Percentiles rank a stretch among this genome's conserved stretches.
These are phyloP conservation scores for Drosophila pegasa DNA, from an alignment of 2,888 invertebrate species.

Conservation along the genomic window DNA sequence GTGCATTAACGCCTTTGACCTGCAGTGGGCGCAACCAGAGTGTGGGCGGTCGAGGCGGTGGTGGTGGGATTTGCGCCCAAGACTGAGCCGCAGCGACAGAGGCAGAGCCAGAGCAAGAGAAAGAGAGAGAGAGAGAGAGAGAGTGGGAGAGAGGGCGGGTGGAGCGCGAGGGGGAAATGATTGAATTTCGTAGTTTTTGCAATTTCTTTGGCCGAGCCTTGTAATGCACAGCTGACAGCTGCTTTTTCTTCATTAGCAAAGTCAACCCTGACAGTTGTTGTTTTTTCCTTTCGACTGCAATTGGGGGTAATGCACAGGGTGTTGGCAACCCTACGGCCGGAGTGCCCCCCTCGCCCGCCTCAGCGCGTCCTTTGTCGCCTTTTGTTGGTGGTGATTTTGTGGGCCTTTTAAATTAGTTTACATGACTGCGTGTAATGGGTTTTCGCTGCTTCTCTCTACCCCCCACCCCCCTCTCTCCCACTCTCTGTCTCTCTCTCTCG, in stretches of 20 bases:
- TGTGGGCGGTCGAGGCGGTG: conserved; percentile 11
- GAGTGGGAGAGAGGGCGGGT: not conserved
- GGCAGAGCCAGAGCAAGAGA: too few species aligned
- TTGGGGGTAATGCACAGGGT: not conserved
- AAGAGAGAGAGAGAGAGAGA: not conserved
- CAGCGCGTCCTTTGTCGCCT: conserved; percentile 55
- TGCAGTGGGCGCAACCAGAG: conserved; percentile 50
- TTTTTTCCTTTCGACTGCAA: not conserved
- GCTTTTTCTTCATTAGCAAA: conserved; percentile 80
- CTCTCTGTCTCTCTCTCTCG: not conserved
- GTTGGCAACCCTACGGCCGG: conserved; percentile 16
- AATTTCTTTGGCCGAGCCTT: conserved; percentile 68
- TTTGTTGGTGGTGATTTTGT: conserved; percentile 78
- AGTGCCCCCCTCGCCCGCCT: conserved; percentile 27
- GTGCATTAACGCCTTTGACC: conserved; percentile 81
- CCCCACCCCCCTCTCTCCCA: too few species aligned
- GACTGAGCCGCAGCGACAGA: not conserved
- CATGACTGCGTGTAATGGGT: conserved; percentile 78
- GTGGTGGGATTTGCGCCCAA: conserved; percentile 28
- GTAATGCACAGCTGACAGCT: conserved; percentile 81
- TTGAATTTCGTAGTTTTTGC: conserved; percentile 79
- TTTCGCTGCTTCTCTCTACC: conserved; percentile 27
- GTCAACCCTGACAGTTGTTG: conserved; percentile 69
- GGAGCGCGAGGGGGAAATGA: conserved; percentile 47
- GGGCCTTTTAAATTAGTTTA: conserved; percentile 80